These are phyloP conservation scores for Phymatocera aterrima DNA, from an alignment of 2,888 invertebrate species.

Conservation along the genomic window DNA sequence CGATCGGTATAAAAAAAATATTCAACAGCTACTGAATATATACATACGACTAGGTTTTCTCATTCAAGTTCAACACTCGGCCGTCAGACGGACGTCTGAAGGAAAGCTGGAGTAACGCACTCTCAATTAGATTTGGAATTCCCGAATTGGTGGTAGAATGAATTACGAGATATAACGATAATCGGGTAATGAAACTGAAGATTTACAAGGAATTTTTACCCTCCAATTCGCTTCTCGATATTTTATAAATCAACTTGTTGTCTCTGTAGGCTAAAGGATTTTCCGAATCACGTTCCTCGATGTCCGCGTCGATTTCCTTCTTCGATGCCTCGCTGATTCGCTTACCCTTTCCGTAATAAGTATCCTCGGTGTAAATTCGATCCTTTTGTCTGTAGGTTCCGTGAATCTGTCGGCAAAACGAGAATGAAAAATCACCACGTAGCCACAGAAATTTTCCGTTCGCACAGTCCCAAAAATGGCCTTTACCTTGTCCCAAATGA, in stretches of 20 bases:
- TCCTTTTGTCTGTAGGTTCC: constrained; percentile 81
- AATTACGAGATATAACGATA: too few relatives aligned
- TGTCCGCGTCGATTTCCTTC: constrained; percentile 76
- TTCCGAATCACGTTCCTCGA: constrained; percentile 74
- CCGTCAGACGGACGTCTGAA: too few relatives aligned
- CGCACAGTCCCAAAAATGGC: too few relatives aligned
- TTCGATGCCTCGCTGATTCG: constrained; percentile 75
- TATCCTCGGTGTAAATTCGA: constrained; percentile 82
- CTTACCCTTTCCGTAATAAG: constrained; percentile 80
- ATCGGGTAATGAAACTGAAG: background rate
- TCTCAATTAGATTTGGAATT: too few relatives aligned
- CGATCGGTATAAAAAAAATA: too few relatives aligned
- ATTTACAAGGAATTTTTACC: background rate
- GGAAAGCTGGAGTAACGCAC: too few relatives aligned
- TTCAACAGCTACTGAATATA: too few relatives aligned
- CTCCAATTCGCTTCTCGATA: constrained; percentile 55
- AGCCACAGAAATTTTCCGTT: too few relatives aligned
- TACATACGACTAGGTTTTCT: too few relatives aligned
- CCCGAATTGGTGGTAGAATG: too few relatives aligned
- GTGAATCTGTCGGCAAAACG: constrained; percentile 77
- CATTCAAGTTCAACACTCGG: too few relatives aligned
- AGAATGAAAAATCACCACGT: background rate
- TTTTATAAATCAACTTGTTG: constrained; percentile 68
- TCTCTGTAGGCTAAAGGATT: constrained; percentile 75
- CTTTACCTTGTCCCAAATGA: constrained; percentile 82